phyloP scores from a whole-genome alignment of 2,888 invertebrate species.

The Trachelus tabidus region DNA sequence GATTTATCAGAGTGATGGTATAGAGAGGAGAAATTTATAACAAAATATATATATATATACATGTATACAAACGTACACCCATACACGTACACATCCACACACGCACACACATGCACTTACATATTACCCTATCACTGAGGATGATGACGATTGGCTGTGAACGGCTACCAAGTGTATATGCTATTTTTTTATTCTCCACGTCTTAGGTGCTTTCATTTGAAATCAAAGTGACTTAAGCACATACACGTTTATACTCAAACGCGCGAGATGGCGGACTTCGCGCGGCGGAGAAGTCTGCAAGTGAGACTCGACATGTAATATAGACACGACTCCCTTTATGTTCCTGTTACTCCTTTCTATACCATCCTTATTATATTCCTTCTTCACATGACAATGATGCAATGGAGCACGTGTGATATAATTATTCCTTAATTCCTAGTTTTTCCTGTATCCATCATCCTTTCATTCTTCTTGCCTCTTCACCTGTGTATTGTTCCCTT shows the following conservation, averaged over 20 bases:
- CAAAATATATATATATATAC: not conserved
- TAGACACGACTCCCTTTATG: conserved; percentile 40
- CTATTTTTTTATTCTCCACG: not conserved
- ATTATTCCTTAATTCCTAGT: conserved; percentile 19
- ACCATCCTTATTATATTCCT: conserved; percentile 24
- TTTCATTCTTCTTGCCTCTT: conserved; percentile 13
- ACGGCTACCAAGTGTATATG: not conserved
- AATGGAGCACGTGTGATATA: conserved; percentile 3
- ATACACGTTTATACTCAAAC: conserved; percentile 5
- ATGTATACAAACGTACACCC: not conserved
- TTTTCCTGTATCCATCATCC: conserved; percentile 20
- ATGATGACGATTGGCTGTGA: not conserved
- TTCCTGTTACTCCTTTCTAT: conserved; percentile 10
- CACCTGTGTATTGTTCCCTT: conserved; percentile 21
- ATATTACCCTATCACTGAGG: not conserved
- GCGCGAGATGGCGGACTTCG: conserved; percentile 24
- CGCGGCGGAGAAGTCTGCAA: conserved; percentile 32
- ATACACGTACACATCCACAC: not conserved
- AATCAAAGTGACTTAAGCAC: not conserved
- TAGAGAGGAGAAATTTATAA: not conserved
- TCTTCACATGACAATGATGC: conserved; percentile 2
- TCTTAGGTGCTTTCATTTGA: not conserved
- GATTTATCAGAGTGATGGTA: not conserved
- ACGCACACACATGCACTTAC: not conserved
- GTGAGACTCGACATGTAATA: conserved; percentile 55